Evolutionary conservation across 2,888 invertebrate species (phyloP), one percentile per base, ranked within the genome.

Genomic region (Rhingia campestris): DNA sequence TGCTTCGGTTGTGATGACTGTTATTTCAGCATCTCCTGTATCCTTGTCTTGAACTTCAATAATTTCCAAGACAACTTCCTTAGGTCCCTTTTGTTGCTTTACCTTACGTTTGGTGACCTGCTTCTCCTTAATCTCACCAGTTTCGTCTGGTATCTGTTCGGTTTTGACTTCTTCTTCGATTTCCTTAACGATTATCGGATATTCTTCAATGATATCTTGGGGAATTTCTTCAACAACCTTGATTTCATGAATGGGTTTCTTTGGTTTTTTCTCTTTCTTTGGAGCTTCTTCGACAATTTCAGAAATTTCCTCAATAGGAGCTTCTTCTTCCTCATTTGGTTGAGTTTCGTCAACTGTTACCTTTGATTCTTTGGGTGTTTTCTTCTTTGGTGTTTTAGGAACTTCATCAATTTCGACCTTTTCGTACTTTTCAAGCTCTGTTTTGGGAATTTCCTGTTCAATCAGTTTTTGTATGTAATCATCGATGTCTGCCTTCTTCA

Each of bases 341-440:
- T 74, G 58, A 33, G 67, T 77, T 32, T 67, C 81, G 4, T 88
- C 87, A 37, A 85, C 39, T 30, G 85, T 86, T 0, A 87, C 66
- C 56, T 89, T 87, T 4, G 86, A 33, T 53, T 82, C 74, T 41
- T 86, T 72, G 30, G 70, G 66, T 22, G 7, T n/a, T 59, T 86
- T 72, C 58, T 89, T 89, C 7, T 79, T 81, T 67, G 87, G 86
- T 88, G 89, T 91, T 86, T 91, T 89, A 6, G 90, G 89, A 32
- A 47, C 53, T 73, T 91, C 89, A 54, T 92, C 92, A 10, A 91
- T 81, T 33, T 91, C 91, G 6, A 91, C 87, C 86, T 92, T 91
- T 87, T 92, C 91, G 43, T 92, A 91, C 86, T 92, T 91, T 74
- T 92, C 91, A 3, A 91, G 88, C 82, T 91, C 91, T 0, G 91